Evolutionary conservation across 2,797 vertebrate species (phyloP), one percentile per base, ranked within the genome.

Genomic region (Tenualosa ilisha): DNA sequence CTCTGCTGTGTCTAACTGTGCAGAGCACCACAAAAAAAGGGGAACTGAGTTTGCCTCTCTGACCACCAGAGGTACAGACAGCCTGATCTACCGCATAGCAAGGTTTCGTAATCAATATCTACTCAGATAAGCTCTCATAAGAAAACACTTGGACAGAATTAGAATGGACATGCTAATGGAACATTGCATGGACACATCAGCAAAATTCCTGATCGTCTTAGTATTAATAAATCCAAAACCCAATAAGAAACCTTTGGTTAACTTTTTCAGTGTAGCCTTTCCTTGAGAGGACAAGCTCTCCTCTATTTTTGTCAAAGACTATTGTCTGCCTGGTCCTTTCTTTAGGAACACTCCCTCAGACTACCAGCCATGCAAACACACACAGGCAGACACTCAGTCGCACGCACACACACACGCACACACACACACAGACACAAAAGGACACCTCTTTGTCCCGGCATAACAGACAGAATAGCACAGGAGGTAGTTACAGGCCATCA

Each of bases 401-500:
- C 82, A 75, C 13, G 9, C 46, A 85, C 46, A 81, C 46, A 85
- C 37, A 85, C 22, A 12, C 54, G 43, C 82, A 83, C 54, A 83
- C 82, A 46, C 82, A 75, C 31, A 20, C 68, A 75, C 37, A 22
- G 37, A 43, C 68, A 46, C 72, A 79, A 72, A 72, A 72, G 31
- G 26, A 72, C 65, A 40, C 65, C 40, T 79, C 72, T 79, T 79
- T 79, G 37, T 79, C 72, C 72, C 40, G 11, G 15, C 40, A 79
- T 6, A 79, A 79, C 72, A 79, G 40, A 61, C 85, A 89, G 68
- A 84, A 81, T 86, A 86, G 85, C 72, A 86, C 59, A 79, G 61
- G 31, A 82, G 82, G 50, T 85, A 88, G 49, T 51, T 75, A n/a
- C 75, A 24, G 81, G 86, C 81, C 82, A 56, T 75, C 85, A 86